Percentiles rank a stretch among this genome's conserved stretches.
Conservation (phyloP, 64 coral and sea anemone genomes). For the Trachythela sp. region DNA sequence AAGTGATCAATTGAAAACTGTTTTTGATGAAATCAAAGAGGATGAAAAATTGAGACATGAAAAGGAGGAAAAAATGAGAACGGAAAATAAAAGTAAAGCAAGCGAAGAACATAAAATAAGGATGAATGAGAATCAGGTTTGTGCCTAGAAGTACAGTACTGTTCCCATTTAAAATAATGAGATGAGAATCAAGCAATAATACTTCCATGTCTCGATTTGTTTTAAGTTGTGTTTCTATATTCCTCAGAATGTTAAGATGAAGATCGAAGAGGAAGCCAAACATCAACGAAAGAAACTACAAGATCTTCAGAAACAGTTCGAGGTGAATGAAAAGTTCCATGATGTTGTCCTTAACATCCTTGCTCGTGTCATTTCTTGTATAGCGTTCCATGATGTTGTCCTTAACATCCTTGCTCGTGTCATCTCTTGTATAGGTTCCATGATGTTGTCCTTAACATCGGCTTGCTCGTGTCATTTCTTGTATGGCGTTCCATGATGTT, state of each 20-base stretch:
- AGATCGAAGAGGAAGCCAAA: neutral
- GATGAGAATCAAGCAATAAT: neutral
- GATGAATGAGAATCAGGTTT: neutral
- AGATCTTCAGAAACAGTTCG: neutral
- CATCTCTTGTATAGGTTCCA: neutral
- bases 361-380: neutral
- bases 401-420: neutral
- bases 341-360: neutral
- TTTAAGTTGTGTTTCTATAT: neutral
- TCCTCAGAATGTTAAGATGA: neutral
- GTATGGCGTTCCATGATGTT: neutral
- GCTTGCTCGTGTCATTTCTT: neutral
- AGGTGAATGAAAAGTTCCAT: neutral
- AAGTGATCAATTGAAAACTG: neutral
- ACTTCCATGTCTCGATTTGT: neutral
- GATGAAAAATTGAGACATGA: neutral
- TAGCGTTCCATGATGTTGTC: neutral
- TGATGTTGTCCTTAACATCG: neutral
- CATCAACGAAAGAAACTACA: neutral
- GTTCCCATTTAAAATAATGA: no score
- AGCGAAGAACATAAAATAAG: neutral
- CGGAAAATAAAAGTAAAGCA: neutral
- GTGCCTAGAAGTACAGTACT: neutral
- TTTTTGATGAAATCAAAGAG: slow-evolving; percentile 14
- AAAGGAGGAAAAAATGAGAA: neutral